Evolutionary conservation across 2,113 vertebrate genomes (phyloP), one percentile per base, ranked within the genome.

Genomic region (Apaloderma vittatum): DNA sequence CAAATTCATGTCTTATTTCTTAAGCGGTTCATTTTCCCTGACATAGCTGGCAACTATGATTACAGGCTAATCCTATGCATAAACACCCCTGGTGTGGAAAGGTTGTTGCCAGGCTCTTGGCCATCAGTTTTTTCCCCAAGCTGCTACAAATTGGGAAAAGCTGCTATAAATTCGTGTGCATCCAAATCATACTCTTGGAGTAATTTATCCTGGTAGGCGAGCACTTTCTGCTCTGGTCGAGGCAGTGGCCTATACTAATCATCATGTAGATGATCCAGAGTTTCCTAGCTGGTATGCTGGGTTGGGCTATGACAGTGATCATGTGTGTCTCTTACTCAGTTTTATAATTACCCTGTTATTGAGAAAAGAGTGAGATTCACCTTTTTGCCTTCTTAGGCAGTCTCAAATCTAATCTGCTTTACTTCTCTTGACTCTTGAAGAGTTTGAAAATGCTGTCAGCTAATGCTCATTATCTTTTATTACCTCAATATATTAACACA

Each of bases 381-480:
- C 66, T 93, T 93, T 94, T 85, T 93, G 62, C 77, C 66, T 81
- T 95, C 40, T 67, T 52, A 24, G 52, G 30, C 84, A 75, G 36
- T 84, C 70, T 94, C 65, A 79, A 57, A 81, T 85, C 61, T 49
- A 57, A 34, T 91, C 40, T 54, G 18, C 58, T 89, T 95, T 93
- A 82, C 62, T 87, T 71, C 65, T 89, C 49, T 89, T 92, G 89
- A 87, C 89, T 88, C 86, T 74, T 81, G 45, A 96, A 75, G 86
- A 34, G 62, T 54, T 94, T 79, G 85, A 82, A 93, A 79, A 93
- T 51, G 66, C 62, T 79, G 66, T 96, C 94, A 93, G 62, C 74
- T 94, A 58, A 75, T 70, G 36, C 54, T 93, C 27, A 32, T 95
- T 96, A 70, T 85, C 49, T 95, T 96, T 78, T 88, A 90, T 90